These are phyloP conservation scores for Alcedo quadribrachys DNA, from an alignment of 2,797 vertebrate species.

Conservation along the genomic window DNA sequence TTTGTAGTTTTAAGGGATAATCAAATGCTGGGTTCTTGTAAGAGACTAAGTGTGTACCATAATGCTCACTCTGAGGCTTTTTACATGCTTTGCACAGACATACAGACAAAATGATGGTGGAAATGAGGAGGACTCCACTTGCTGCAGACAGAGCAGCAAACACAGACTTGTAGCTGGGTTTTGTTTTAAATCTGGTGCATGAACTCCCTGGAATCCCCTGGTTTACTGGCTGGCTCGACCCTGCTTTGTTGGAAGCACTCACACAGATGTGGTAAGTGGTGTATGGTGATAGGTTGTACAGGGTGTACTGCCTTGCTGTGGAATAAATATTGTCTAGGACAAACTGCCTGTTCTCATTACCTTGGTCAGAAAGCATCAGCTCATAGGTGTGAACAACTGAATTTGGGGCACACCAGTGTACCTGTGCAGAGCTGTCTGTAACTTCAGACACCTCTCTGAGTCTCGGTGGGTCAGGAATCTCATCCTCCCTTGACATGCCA, in stretches of 20 bases:
- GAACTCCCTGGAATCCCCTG: neutral
- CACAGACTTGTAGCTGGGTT: conserved; percentile 58
- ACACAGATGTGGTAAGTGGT: conserved; percentile 78
- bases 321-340: conserved; percentile 69
- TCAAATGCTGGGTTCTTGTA: conserved; percentile 81
- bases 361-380: conserved; percentile 59
- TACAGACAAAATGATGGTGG: conserved; percentile 63
- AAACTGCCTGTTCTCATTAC: neutral
- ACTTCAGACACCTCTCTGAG: conserved; percentile 69
- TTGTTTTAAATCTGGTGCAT: conserved; percentile 74
- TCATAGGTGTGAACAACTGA: conserved; percentile 77
- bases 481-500: conserved; percentile 62
- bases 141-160: conserved; percentile 66
- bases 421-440: conserved; percentile 75
- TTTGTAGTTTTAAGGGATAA: conserved; percentile 51
- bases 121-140: conserved; percentile 67
- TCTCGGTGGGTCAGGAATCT: conserved; percentile 71
- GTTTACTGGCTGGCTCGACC: conserved; percentile 57
- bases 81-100: conserved; percentile 70
- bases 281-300: conserved; percentile 73
- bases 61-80: conserved; percentile 51
- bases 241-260: conserved; percentile 74
- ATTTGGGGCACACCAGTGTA: conserved; percentile 82
- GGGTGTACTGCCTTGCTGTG: conserved; percentile 71
- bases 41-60: conserved; percentile 74